Evolutionary conservation across 1,140 invertebrate genomes (phyloP).

Genomic region (Drosophila grimshawi): DNA sequence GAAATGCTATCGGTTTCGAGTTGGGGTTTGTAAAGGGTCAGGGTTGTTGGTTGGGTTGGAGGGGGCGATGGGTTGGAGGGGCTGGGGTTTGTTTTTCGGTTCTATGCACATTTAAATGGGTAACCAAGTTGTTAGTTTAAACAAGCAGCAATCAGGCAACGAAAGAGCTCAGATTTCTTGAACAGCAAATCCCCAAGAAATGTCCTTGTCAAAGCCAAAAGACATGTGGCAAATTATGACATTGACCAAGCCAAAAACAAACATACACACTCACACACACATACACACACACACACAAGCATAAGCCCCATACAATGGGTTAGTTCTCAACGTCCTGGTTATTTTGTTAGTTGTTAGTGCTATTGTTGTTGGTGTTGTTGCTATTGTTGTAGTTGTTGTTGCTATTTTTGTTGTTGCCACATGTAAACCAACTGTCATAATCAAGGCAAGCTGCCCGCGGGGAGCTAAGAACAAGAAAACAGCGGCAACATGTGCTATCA

Average conservation of each 20-base stretch:
- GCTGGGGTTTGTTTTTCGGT: neutral
- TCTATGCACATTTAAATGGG: conserved; percentile 51
- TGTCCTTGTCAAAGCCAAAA: conserved; percentile 50
- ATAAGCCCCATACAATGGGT: conserved; percentile 42
- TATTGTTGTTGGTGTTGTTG: conserved; percentile 13
- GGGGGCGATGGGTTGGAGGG: too few species aligned
- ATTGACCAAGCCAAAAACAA: conserved; percentile 51
- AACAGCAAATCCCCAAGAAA: conserved; percentile 39
- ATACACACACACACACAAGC: conserved; percentile 13
- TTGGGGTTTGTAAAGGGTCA: neutral
- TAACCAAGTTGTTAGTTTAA: conserved; percentile 46
- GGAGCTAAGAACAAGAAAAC: conserved; percentile 32
- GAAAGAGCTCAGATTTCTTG: conserved; percentile 28
- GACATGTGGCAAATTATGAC: conserved; percentile 60
- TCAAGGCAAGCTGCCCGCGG: conserved; percentile 59
- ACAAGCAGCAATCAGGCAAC: conserved; percentile 51
- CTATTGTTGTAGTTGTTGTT: conserved; percentile 16
- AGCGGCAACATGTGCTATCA: conserved; percentile 36
- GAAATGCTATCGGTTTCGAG: conserved; percentile 13
- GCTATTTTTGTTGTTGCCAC: conserved; percentile 41
- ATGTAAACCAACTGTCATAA: conserved; percentile 70
- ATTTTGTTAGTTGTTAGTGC: conserved; percentile 2
- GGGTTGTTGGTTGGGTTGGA: neutral
- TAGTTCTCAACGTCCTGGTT: conserved; percentile 24
- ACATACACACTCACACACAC: conserved; percentile 8